Evolutionary conservation across 2,888 invertebrate species (phyloP).

Genomic region (Aradus depressus): DNA sequence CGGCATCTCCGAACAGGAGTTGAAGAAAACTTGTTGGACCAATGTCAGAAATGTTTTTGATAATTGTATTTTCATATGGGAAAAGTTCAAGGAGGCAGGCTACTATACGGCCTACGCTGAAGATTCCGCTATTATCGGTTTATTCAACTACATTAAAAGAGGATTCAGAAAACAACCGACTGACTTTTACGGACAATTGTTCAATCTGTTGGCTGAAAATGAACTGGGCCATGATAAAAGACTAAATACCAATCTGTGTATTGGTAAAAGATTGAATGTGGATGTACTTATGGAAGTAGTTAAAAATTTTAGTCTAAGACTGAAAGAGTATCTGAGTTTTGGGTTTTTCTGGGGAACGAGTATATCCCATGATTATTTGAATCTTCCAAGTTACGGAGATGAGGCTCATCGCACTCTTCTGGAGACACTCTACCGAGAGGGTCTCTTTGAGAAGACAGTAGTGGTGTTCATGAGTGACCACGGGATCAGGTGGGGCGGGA

Average conservation of each 20-base stretch:
- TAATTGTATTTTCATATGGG: slow-evolving; percentile 74
- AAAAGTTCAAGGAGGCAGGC: slow-evolving; percentile 56
- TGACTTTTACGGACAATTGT: slow-evolving; percentile 71
- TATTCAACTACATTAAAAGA: slow-evolving; percentile 65
- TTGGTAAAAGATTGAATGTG: slow-evolving; percentile 56
- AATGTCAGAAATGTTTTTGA: slow-evolving; percentile 52
- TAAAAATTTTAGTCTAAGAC: slow-evolving; percentile 47
- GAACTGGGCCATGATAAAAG: slow-evolving; percentile 52
- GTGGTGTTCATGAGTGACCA: slow-evolving; percentile 74
- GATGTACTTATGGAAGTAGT: slow-evolving; percentile 62
- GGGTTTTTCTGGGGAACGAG: slow-evolving; percentile 76
- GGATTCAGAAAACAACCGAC: slow-evolving; percentile 73
- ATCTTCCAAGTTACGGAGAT: slow-evolving; percentile 66
- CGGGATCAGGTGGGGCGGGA: slow-evolving; percentile 76
- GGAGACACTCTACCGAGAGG: slow-evolving; percentile 40
- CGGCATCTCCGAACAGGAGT: slow-evolving; percentile 55
- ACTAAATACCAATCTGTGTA: slow-evolving; percentile 55
- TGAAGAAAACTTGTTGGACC: slow-evolving; percentile 53
- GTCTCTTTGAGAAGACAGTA: slow-evolving; percentile 53
- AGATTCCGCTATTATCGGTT: slow-evolving; percentile 64
- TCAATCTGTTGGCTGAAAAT: slow-evolving; percentile 55
- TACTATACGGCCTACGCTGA: slow-evolving; percentile 73
- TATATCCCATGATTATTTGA: slow-evolving; percentile 73
- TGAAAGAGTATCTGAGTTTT: slow-evolving; percentile 54
- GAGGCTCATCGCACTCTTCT: slow-evolving; percentile 49